Evolutionary conservation across 2,888 invertebrate genomes (phyloP), one percentile per base, ranked within the genome.

Genomic region (Alsophila aescularia): DNA sequence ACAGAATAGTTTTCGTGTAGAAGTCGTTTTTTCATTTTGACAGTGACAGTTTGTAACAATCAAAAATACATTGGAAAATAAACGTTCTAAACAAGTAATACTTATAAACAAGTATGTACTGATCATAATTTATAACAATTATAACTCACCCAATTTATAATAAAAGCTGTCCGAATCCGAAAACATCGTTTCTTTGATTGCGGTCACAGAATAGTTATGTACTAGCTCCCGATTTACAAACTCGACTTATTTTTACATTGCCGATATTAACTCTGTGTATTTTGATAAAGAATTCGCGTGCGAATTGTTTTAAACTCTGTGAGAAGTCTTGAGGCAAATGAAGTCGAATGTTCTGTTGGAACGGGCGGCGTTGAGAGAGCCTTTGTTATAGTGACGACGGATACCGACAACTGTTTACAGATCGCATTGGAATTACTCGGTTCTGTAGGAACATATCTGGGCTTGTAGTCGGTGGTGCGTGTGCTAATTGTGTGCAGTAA

Each of bases 261-360:
- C 50, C 18, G 27, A 42, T 57, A 53, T 57, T 39, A 51, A 40
- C 43, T 44, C 14, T 51, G 52, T 57, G 42, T 56, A 48, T 60
- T 53, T 57, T 47, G 56, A 35, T 60, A 48, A 53, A 35, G 50
- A 44, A 42, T 43, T 12, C 29, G 60, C 35, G 35, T 43, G 50
- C 34, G 52, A 52, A 53, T 41, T 50, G 52, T 52, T 51, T 24
- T 45, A 47, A 42, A 37, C 36, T 37, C 36, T 32, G 48, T 32
- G 36, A 13, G 27, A 36, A 41, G 16, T 14, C 13, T 29, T 34
- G 18, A 36, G 15, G 27, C 34, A 34, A 24, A 51, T 51, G 27
- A 16, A 45, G 27, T 21, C 13, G 34, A 40, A 52, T 34, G 29
- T 51, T 42, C 21, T 21, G 31, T n/a, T 16, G 12, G 35, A 35